Base-by-base conservation (phyloP, 2,888 invertebrate species). In the Physocephala rufipes region DNA sequence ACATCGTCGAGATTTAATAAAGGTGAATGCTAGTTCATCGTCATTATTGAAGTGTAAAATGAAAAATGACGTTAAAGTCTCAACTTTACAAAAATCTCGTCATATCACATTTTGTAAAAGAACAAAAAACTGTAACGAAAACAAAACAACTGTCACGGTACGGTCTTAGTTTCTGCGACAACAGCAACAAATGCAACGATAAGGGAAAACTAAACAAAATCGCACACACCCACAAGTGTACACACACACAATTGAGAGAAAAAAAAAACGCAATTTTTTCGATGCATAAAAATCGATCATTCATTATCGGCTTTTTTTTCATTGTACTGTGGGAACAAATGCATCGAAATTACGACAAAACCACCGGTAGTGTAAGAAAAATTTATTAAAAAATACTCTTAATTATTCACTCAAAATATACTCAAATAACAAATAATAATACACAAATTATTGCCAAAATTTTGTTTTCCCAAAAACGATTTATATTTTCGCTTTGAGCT, bases 21-120 rank as follows among this genome's bases (percentile, higher is more conserved):
- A 62, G 19, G 21, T 30, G 49, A 62, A n/a, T 62, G 61, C 68
- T 30, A 36, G 61, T 62, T 68, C 68, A 68, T 64, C 79, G 77
- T 79, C 79, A 78, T 77, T 81, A 78, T 76, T 82, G 80, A 82
- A 81, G 84, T 83, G 83, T 81, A 78, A 84, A 84, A 84, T 84
- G 81, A 80, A 78, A n/a, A 82, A 78, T 78, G 82, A 82, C 82
- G 80, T 82, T 80, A 80, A 79, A 82, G 82, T 81, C 79, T 79
- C 79, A 79, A 78, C 82, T 81, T 80, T 78, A 79, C 80, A 76
- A 76, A 78, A 75, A 75, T 55, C 30, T 51, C 24, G 58, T 45
- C 61, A 70, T 70, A 70, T 70, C 70, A 55, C 45, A 64, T 70
- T 70, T 64, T 49, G 49, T 47, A 67, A 67, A 67, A 28, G 16